Conservation (phyloP, 2,113 vertebrate species). For the Tonatia bakeri region DNA sequence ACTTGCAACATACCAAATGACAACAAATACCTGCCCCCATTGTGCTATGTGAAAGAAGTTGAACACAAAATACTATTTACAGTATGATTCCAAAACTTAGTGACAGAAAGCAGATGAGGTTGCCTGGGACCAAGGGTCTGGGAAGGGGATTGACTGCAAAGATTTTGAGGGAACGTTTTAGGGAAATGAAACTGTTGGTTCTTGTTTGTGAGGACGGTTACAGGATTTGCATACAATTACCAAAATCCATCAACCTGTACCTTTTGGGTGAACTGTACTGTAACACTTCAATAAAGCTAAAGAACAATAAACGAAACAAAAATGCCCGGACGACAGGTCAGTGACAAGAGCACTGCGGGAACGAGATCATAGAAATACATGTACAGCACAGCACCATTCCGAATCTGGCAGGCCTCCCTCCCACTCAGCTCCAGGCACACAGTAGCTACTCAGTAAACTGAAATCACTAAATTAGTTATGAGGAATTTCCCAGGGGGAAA, state of each 20-base stretch:
- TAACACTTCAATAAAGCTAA: not conserved
- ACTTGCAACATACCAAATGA: not conserved
- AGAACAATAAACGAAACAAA: not conserved
- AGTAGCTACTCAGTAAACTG: not conserved
- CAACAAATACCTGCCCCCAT: not conserved
- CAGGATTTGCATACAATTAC: not conserved
- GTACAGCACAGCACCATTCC: not conserved
- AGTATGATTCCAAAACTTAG: not conserved
- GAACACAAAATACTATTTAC: not conserved
- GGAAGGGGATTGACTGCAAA: not conserved
- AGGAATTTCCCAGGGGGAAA: not conserved
- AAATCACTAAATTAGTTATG: not conserved
- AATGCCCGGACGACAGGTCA: not conserved
- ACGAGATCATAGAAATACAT: not conserved
- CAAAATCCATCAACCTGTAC: not conserved
- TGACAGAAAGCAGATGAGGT: not conserved
- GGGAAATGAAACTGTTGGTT: not conserved
- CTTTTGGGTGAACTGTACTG: not conserved
- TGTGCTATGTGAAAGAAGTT: not conserved
- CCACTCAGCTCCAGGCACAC: not conserved
- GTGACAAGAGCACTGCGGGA: not conserved
- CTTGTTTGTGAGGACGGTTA: not conserved
- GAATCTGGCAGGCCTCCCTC: not conserved
- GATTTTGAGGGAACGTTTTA: not conserved
- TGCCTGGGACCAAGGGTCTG: not conserved